Evolutionary conservation across 2,797 vertebrate species (phyloP).

Genomic region (Zenarchopterus dispar): DNA sequence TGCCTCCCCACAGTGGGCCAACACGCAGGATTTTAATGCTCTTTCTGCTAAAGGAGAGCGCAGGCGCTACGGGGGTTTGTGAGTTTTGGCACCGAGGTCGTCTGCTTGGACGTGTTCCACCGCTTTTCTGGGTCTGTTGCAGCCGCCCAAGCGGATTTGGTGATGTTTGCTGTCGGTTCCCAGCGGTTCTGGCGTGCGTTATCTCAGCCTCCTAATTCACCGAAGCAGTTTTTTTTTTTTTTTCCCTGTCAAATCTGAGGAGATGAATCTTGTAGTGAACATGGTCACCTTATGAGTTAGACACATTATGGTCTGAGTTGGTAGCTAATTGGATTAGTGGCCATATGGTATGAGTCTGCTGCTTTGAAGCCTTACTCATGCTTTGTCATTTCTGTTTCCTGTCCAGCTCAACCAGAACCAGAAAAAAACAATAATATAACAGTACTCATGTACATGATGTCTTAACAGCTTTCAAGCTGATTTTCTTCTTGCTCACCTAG

Average conservation of each 20-base stretch:
- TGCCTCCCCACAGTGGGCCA: conserved; percentile 37
- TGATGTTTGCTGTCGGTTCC: conserved; percentile 51
- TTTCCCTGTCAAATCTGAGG: conserved; percentile 42
- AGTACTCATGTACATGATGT: neutral
- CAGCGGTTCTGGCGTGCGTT: conserved; percentile 43
- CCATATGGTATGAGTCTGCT: conserved; percentile 60
- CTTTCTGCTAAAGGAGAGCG: conserved; percentile 52
- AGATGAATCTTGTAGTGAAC: conserved; percentile 37
- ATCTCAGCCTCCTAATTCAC: conserved; percentile 27
- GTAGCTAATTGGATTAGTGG: conserved; percentile 60
- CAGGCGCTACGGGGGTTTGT: conserved; percentile 47
- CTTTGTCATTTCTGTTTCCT: conserved; percentile 49
- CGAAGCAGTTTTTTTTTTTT: conserved; percentile 14
- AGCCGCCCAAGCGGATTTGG: conserved; percentile 59
- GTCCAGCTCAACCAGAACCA: conserved; percentile 22
- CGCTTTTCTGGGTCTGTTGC: conserved; percentile 42
- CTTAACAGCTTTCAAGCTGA: neutral
- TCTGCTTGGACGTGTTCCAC: conserved; percentile 67
- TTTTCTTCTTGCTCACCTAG: conserved; percentile 46
- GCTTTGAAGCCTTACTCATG: conserved; percentile 53
- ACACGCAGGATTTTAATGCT: conserved; percentile 54
- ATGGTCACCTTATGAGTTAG: conserved; percentile 8
- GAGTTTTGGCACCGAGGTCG: conserved; percentile 60
- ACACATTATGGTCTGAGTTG: conserved; percentile 35
- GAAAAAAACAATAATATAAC: neutral